Percentiles rank a stretch among this genome's conserved stretches.
Conservation (phyloP, 2,113 vertebrate genomes). For the Casuarius casuarius region DNA sequence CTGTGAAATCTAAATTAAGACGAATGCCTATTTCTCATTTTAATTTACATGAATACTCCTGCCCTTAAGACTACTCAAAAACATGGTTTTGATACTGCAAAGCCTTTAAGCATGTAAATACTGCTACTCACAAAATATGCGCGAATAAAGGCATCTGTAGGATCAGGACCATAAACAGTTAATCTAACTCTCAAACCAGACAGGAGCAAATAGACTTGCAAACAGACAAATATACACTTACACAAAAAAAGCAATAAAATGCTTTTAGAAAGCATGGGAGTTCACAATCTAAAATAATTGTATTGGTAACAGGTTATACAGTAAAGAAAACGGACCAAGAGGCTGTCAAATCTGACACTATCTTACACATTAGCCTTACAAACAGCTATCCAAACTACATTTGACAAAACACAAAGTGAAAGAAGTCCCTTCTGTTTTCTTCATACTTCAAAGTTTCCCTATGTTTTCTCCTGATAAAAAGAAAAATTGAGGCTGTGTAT, state of each 20-base stretch:
- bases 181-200: not conserved
- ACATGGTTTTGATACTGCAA: not conserved
- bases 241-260: not conserved
- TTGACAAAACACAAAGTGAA: not conserved
- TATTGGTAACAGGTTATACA: no score
- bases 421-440: not conserved
- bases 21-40: not conserved
- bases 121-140: accelerated
- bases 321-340: no score
- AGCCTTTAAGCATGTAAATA: not conserved
- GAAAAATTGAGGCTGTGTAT: not conserved
- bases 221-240: not conserved
- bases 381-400: not conserved
- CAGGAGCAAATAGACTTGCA: not conserved
- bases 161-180: not conserved
- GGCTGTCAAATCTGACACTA: no score
- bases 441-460: not conserved
- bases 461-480: not conserved
- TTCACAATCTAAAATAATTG: not conserved
- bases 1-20: not conserved
- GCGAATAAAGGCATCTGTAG: not conserved
- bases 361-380: no score
- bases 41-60: not conserved
- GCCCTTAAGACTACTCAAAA: not conserved
- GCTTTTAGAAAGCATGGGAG: not conserved